Conservation (phyloP, 2,113 vertebrate genomes). For the Delphinapterus leucas region DNA sequence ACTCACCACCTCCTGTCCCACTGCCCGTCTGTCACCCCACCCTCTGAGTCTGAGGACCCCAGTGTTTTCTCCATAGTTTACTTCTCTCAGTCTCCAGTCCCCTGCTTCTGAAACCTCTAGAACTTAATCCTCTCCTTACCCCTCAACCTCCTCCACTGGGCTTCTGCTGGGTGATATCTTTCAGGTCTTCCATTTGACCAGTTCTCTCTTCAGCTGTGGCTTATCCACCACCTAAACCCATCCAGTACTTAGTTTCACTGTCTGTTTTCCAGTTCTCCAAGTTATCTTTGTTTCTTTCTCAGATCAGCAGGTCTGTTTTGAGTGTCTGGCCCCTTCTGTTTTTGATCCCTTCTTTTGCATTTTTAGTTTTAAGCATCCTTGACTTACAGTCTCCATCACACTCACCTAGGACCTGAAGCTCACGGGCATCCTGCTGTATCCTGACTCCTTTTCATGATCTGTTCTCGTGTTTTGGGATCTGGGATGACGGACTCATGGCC, state of each 20-base stretch:
- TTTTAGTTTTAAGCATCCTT: background rate
- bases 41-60: background rate
- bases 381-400: background rate
- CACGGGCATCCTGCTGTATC: accelerated
- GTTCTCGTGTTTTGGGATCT: too few relatives aligned
- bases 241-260: background rate
- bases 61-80: too few relatives aligned
- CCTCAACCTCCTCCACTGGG: too few relatives aligned
- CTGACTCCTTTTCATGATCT: accelerated
- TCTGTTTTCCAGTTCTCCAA: background rate
- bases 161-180: background rate
- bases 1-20: accelerated
- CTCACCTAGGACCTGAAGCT: background rate
- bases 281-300: background rate
- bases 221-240: background rate
- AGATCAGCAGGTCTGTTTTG: background rate
- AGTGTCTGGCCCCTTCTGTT: too few relatives aligned
- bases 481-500: accelerated
- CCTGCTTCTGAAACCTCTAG: background rate
- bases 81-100: too few relatives aligned
- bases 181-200: background rate
- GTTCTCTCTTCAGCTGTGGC: background rate
- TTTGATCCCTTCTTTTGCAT: background rate
- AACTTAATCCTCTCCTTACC: background rate
- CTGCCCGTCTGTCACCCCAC: accelerated